Conservation (phyloP, 2,797 vertebrate genomes). For the Diceros bicornis region DNA sequence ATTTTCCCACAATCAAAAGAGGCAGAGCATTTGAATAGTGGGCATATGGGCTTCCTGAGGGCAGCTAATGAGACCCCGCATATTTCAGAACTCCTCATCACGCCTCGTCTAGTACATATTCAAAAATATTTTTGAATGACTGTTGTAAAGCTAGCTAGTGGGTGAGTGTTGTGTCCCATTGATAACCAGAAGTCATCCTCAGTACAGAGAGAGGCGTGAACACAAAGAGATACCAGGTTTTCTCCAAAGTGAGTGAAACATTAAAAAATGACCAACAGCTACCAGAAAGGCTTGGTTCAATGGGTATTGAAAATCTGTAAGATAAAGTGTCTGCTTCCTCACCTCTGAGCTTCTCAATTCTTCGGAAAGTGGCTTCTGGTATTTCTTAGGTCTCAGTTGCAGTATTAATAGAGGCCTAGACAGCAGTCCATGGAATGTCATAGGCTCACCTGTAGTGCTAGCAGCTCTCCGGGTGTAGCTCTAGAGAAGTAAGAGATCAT, state of each 20-base stretch:
- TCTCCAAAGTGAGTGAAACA: background rate
- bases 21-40: background rate
- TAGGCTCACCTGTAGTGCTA: background rate
- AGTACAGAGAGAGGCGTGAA: background rate
- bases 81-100: background rate
- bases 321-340: background rate
- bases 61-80: background rate
- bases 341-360: background rate
- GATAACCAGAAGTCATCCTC: background rate
- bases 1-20: background rate
- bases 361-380: background rate
- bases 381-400: background rate
- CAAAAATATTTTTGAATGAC: background rate
- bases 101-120: background rate
- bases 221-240: background rate
- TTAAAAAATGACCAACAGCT: background rate
- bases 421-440: fast-evolving
- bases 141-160: background rate
- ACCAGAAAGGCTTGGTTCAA: background rate
- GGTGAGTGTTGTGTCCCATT: background rate
- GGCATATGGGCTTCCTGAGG: background rate
- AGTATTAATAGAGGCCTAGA: background rate
- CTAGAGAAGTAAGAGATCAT: background rate
- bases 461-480: fast-evolving
- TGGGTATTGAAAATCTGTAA: background rate